phyloP scores from a whole-genome alignment of 35 echinoderm and acorn worm genomes.

The Ophiothrix spiculata region DNA sequence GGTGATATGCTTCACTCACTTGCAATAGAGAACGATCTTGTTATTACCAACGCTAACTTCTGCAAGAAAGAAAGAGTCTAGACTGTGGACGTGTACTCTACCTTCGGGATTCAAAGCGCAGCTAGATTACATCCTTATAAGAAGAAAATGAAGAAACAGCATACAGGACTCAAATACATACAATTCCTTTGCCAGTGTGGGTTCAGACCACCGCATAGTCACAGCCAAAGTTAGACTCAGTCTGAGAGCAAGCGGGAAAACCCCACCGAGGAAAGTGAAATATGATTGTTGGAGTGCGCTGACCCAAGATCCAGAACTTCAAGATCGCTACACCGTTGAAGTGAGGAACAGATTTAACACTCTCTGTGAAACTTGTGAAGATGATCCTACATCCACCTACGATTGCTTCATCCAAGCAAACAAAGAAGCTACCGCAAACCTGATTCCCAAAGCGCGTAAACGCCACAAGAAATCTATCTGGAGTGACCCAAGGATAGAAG shows the following conservation, averaged over 20 bases:
- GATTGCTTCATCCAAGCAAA: slow-evolving; percentile 10
- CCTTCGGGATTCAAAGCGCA: not conserved
- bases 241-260: not conserved
- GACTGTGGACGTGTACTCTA: not conserved
- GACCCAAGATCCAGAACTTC: not conserved
- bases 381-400: no score
- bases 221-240: not conserved
- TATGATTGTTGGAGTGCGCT: not conserved
- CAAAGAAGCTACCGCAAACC: not conserved
- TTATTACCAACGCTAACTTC: not conserved
- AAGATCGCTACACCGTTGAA: not conserved
- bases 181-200: not conserved
- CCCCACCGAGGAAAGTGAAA: not conserved
- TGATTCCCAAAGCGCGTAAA: not conserved
- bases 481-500: not conserved
- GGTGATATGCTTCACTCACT: not conserved
- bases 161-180: not conserved
- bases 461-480: not conserved
- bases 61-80: not conserved
- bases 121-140: no score
- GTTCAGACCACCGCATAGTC: not conserved
- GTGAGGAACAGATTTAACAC: not conserved
- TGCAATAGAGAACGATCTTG: not conserved
- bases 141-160: not conserved
- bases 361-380: not conserved